Conservation (phyloP, 2,888 invertebrate species). For the Agonopterix arenella region DNA sequence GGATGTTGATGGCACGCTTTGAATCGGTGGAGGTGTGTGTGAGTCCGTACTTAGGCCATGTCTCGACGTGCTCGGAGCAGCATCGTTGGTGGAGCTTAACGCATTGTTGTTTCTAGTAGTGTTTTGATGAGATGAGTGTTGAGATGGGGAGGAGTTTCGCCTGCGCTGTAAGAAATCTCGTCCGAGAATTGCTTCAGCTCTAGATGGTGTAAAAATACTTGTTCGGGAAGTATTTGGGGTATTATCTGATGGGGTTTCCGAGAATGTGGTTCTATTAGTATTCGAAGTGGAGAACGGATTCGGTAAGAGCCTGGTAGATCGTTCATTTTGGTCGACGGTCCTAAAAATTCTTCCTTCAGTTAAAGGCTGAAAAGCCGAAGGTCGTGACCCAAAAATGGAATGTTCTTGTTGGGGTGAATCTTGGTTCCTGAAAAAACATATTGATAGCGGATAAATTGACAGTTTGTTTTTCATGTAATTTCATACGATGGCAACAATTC, state of each 20-base stretch:
- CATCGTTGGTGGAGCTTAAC: neutral
- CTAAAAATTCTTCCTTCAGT: slow-evolving; percentile 43
- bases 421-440: slow-evolving; percentile 36
- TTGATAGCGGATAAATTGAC: neutral
- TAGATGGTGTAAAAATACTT: slow-evolving; percentile 52
- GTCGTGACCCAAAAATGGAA: slow-evolving; percentile 50
- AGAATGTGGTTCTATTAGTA: slow-evolving; percentile 27
- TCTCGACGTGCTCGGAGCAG: slow-evolving; percentile 2
- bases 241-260: slow-evolving; percentile 23
- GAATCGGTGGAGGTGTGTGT: neutral
- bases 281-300: slow-evolving; percentile 60
- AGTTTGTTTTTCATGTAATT: neutral
- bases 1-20: slow-evolving; percentile 9
- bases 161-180: slow-evolving; percentile 33
- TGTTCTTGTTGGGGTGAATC: slow-evolving; percentile 35
- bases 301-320: slow-evolving; percentile 47
- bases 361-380: slow-evolving; percentile 63
- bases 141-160: slow-evolving; percentile 30
- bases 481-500: neutral
- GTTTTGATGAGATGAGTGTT: slow-evolving; percentile 6
- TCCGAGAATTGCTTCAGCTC: slow-evolving; percentile 29
- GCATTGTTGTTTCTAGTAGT: slow-evolving; percentile 2
- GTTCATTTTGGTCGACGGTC: slow-evolving; percentile 45
- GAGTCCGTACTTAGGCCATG: slow-evolving; percentile 2
- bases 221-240: slow-evolving; percentile 50